phyloP scores from a whole-genome alignment of 2,113 vertebrate species.

The Telmatochromis sp. region DNA sequence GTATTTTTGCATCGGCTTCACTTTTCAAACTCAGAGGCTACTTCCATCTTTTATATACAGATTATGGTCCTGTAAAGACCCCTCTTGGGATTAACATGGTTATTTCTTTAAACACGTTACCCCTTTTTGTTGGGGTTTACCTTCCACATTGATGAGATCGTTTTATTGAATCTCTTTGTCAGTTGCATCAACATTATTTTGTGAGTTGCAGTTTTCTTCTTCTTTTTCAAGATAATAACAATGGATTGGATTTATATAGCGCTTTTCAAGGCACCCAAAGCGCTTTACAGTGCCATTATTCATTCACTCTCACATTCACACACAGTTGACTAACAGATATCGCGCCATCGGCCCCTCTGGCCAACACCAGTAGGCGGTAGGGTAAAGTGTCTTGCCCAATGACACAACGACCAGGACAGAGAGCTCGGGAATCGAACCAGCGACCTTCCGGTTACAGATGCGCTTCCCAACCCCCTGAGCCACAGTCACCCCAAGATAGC shows the following conservation, averaged over 20 bases:
- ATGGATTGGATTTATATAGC: too few species aligned
- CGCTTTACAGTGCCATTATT: too few species aligned
- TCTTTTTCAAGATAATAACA: background rate
- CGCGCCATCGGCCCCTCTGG: too few species aligned
- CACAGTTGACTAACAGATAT: too few species aligned
- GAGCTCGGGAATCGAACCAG: rapidly evolving
- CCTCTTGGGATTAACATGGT: rapidly evolving
- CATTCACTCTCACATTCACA: too few species aligned
- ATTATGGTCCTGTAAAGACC: background rate
- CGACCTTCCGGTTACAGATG: too few species aligned
- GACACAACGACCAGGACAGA: too few species aligned
- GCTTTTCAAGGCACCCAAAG: too few species aligned
- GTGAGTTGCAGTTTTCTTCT: background rate
- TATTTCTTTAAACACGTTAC: background rate
- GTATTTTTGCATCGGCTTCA: background rate
- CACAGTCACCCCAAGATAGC: background rate
- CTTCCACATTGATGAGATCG: background rate
- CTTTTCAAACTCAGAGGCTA: background rate
- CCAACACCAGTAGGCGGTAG: too few species aligned
- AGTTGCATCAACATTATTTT: background rate
- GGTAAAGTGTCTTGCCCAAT: too few species aligned
- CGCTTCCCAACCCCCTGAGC: too few species aligned
- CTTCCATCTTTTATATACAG: background rate
- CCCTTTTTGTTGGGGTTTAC: background rate
- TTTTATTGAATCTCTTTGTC: rapidly evolving